Evolutionary conservation across 2,797 vertebrate genomes (phyloP).

Genomic region (Rhynchonycteris naso): DNA sequence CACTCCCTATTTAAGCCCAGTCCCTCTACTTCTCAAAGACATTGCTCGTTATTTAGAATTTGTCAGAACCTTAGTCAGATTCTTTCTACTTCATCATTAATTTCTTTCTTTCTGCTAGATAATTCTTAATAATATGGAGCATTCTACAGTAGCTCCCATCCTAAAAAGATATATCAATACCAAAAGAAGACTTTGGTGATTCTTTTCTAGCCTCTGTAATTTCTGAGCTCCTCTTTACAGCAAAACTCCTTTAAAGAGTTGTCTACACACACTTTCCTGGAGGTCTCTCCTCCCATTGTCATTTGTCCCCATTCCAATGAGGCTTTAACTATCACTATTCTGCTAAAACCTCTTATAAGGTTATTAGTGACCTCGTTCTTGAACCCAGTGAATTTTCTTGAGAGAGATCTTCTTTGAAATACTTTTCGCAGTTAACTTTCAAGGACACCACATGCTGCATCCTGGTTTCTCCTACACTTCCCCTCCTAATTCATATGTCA

Average conservation of each 20-base stretch:
- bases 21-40: not conserved
- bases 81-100: not conserved
- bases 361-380: not conserved
- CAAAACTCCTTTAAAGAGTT: not conserved
- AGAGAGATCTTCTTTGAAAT: not conserved
- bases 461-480: not conserved
- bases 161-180: slow-evolving; percentile 12
- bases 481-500: not conserved
- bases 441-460: not conserved
- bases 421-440: not conserved
- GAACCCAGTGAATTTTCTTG: not conserved
- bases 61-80: not conserved
- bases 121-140: not conserved
- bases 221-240: not conserved
- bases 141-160: not conserved
- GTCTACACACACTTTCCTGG: not conserved
- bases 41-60: not conserved
- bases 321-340: not conserved
- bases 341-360: not conserved
- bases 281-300: not conserved
- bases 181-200: not conserved
- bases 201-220: not conserved
- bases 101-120: not conserved
- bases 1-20: not conserved
- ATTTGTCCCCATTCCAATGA: not conserved